Conservation (phyloP, 2,797 vertebrate genomes). For the Sphenodon punctatus region DNA sequence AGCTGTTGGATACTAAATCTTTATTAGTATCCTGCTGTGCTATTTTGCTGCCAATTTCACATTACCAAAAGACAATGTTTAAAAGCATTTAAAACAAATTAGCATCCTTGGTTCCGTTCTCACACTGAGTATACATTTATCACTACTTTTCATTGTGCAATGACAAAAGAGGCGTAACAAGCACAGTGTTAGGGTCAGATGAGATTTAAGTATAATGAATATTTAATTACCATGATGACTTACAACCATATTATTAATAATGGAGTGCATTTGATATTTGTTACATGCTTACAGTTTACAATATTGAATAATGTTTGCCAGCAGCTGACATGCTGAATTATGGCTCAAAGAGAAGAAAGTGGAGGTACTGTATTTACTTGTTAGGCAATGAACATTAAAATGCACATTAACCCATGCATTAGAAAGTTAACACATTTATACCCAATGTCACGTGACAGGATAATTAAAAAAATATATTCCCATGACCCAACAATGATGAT, state of each 20-base stretch:
- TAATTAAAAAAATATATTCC: no score
- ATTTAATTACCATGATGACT: slow-evolving; percentile 46
- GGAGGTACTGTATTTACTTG: neutral
- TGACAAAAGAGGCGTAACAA: slow-evolving; percentile 30
- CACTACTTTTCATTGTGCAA: slow-evolving; percentile 40
- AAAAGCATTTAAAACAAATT: slow-evolving; percentile 57
- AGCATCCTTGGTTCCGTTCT: slow-evolving; percentile 33
- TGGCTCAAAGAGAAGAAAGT: neutral
- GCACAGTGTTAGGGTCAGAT: slow-evolving; percentile 42
- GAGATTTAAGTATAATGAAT: slow-evolving; percentile 43
- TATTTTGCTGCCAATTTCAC: slow-evolving; percentile 45
- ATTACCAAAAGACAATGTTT: slow-evolving; percentile 57
- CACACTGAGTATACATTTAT: slow-evolving; percentile 32
- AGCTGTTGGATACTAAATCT: slow-evolving; percentile 42
- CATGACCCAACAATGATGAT: no score
- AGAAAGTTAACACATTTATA: neutral
- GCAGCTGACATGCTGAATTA: slow-evolving; percentile 28
- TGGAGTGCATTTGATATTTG: neutral
- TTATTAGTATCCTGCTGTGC: slow-evolving; percentile 23
- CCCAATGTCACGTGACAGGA: neutral
- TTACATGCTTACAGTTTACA: neutral
- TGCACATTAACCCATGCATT: neutral
- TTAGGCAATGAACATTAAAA: neutral
- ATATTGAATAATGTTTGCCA: slow-evolving; percentile 15
- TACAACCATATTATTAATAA: slow-evolving; percentile 26